A percentile compares a stretch with the other conserved stretches of the same genome.
Evolutionary conservation across 2,113 vertebrate genomes (phyloP).

Genomic region (Pachycephala philippinensis): DNA sequence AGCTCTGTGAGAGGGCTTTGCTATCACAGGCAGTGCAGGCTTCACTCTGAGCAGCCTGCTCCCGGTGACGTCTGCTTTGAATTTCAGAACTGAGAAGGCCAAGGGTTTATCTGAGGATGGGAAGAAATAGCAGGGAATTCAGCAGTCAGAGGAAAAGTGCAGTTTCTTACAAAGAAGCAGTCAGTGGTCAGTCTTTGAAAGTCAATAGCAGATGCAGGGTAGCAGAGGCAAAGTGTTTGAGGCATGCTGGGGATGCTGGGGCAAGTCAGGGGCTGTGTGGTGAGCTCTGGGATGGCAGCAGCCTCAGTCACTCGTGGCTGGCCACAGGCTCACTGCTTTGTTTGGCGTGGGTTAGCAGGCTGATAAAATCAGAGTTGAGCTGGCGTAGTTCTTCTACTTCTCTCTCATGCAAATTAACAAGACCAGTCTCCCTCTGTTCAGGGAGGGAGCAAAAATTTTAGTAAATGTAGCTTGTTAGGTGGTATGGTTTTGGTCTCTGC

Average conservation of each 20-base stretch:
- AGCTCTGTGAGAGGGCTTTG: not conserved
- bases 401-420: not conserved
- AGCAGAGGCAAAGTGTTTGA: not conserved
- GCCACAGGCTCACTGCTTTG: not conserved
- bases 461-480: constrained; percentile 29
- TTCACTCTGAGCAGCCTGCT: not conserved
- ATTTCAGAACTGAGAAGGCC: not conserved
- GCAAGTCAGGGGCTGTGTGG: not conserved
- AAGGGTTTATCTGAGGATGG: not conserved
- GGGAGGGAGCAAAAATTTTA: not conserved
- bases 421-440: not conserved
- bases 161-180: not conserved
- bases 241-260: not conserved
- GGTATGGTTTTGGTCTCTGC: constrained; percentile 29
- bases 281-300: not conserved
- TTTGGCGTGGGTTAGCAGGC: not conserved
- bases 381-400: not conserved
- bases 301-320: not conserved
- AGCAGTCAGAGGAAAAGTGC: not conserved
- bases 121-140: not conserved
- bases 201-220: not conserved
- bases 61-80: not conserved
- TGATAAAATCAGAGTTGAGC: not conserved
- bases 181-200: not conserved
- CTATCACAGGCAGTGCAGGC: not conserved